Percentiles rank a stretch among this genome's conserved stretches.
Evolutionary conservation across 30 jellyfish, hydroid and myxozoan genomes (phyloP).

Genomic region (Rhopilema esculentum): DNA sequence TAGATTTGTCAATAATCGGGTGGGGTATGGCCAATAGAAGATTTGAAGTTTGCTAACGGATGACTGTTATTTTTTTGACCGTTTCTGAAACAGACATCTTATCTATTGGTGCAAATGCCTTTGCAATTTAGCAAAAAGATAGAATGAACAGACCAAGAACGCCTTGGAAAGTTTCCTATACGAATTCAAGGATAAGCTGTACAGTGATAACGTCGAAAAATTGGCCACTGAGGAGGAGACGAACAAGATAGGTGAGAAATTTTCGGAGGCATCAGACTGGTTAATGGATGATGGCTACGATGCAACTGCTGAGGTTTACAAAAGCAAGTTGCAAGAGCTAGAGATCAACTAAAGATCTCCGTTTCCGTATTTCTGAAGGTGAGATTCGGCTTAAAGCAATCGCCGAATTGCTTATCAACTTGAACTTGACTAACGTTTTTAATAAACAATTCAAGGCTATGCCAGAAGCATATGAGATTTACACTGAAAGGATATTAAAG

Average conservation of each 20-base stretch:
- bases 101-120: no score
- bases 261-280: slow-evolving; percentile 88
- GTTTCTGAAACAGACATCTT: no score
- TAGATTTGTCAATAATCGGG: no score
- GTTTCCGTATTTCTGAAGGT: slow-evolving; percentile 68
- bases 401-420: slow-evolving; percentile 72
- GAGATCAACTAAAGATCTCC: slow-evolving; percentile 75
- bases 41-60: no score
- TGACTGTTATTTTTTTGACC: no score
- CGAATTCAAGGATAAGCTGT: slow-evolving; percentile 81
- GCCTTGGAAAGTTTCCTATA: slow-evolving; percentile 75
- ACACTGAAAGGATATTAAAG: slow-evolving; percentile 89
- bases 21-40: no score
- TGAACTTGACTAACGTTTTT: slow-evolving; percentile 79
- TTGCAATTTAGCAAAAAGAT: slow-evolving; percentile 72
- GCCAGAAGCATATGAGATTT: slow-evolving; percentile 89
- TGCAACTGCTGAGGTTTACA: slow-evolving; percentile 81
- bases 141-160: slow-evolving; percentile 81
- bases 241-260: slow-evolving; percentile 69
- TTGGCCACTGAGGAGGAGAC: slow-evolving; percentile 85
- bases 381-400: slow-evolving; percentile 86
- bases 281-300: slow-evolving; percentile 94
- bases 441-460: slow-evolving; percentile 63
- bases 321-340: slow-evolving; percentile 73
- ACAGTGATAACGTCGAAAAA: slow-evolving; percentile 66